Evolutionary conservation across 2,113 vertebrate species (phyloP), one percentile per base, ranked within the genome.

Genomic region (Colius striatus): DNA sequence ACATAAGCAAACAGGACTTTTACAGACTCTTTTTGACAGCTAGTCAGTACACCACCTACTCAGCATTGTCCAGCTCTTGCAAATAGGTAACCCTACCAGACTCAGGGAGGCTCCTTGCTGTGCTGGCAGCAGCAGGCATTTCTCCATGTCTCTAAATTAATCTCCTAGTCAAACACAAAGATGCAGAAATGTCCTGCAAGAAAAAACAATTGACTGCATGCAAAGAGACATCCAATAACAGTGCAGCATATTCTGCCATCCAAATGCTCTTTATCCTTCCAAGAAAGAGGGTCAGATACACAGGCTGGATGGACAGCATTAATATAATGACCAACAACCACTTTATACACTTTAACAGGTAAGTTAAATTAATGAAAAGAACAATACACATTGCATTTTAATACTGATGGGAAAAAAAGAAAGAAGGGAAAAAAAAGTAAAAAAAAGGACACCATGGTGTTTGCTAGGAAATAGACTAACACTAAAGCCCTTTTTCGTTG

Each of bases 241-340:
- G 5, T 36, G 16, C 7, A 47, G 13, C 8, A 32, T 23, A 68
- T 53, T 70, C 55, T 66, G 18, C 3, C 10, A 8, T 3, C 0
- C 0, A 25, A 76, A 41, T 30, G 2, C 7, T 73, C 13, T 48
- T 19, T n/a, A 68, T 30, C 5, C 14, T 71, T 38, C 27, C 25
- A 43, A 25, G n/a, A 36, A 50, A n/a, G 26, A 53, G 10, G 12
- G 8, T 50, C 38, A 90, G 63, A 55, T 62, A 76, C 5, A 21
- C 16, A 51, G 20, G 12, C 27, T 78, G 78, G 21, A 30, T 78
- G 45, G 55, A 3, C 30, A 62, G 12, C n/a, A 45, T 50, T 13
- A 50, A 8, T 30, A 54, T 26, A 66, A 26, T 2, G 2, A 2
- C 51, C 60, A 10, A 81, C 29, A 65, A 15, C 9, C 13, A 41